A percentile compares a stretch with the other conserved stretches of the same genome.
Evolutionary conservation across 64 coral and sea anemone species (phyloP).

Genomic region (Anthopleura sola): DNA sequence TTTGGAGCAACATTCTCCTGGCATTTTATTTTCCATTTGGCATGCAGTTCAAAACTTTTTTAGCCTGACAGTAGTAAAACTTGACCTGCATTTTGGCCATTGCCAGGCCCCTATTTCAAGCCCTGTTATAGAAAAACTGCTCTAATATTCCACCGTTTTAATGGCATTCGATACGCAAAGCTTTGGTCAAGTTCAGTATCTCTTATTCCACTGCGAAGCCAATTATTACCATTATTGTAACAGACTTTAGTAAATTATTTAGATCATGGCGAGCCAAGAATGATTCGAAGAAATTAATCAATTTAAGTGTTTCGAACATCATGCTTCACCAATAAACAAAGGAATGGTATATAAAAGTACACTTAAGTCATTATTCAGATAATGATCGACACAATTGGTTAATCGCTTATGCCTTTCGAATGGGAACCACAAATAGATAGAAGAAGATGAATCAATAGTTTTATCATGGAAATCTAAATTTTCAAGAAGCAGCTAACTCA

Average conservation of each 20-base stretch:
- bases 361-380: neutral
- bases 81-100: no score
- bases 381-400: neutral
- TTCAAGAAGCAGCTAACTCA: neutral
- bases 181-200: no score
- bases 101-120: no score
- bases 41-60: no score
- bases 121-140: no score
- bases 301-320: neutral
- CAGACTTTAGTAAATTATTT: neutral
- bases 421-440: neutral
- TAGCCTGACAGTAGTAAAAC: no score
- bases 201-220: no score
- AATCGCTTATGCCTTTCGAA: neutral
- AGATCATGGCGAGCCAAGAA: neutral
- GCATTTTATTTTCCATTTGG: no score
- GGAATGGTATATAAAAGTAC: neutral
- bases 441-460: neutral
- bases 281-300: neutral
- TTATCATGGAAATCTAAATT: neutral
- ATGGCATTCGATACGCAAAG: no score
- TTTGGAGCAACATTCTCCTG: no score
- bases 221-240: no score
- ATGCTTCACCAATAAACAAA: neutral
- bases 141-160: no score